Evolutionary conservation across 2,113 vertebrate genomes (phyloP).

Genomic region (Pontoporia blainvillei): DNA sequence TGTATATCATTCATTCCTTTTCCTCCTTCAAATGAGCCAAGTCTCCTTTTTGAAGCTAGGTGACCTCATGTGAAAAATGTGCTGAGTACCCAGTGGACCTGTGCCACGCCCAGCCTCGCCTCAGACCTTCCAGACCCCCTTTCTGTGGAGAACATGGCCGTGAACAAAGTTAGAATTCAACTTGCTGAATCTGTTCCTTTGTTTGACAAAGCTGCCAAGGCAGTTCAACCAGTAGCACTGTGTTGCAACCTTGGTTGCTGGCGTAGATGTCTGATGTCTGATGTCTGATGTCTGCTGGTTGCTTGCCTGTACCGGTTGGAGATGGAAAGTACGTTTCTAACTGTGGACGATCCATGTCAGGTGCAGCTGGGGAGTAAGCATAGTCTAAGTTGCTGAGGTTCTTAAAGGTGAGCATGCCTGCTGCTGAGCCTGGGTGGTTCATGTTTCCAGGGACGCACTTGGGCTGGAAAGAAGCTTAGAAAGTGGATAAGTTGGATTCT

Average conservation of each 20-base stretch:
- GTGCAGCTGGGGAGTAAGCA: background rate
- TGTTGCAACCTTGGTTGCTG: background rate
- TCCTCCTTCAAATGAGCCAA: background rate
- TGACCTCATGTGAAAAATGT: background rate
- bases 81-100: background rate
- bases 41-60: background rate
- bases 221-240: background rate
- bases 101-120: background rate
- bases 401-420: background rate
- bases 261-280: background rate
- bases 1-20: background rate
- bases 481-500: background rate
- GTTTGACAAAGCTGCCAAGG: background rate
- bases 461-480: background rate
- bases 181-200: background rate
- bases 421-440: background rate
- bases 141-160: background rate
- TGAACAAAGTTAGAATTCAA: background rate
- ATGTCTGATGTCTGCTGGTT: background rate
- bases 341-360: background rate
- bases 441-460: background rate
- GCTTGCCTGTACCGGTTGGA: background rate
- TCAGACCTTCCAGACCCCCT: background rate
- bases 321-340: background rate
- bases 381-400: background rate